These are phyloP conservation scores for Sinhomidia bicolor DNA, from an alignment of 2,888 invertebrate species.

Conservation along the genomic window DNA sequence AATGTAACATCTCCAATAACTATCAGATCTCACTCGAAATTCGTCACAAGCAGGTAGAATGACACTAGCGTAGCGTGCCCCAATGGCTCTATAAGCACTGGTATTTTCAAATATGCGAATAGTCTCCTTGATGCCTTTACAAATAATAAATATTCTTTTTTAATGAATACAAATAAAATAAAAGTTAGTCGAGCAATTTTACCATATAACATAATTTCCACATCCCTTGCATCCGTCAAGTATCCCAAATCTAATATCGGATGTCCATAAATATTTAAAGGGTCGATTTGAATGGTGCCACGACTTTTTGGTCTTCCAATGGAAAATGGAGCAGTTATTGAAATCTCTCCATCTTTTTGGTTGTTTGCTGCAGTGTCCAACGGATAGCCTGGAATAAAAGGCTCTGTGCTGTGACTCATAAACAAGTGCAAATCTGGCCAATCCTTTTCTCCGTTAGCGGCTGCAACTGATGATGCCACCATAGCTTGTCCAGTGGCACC, in stretches of 20 bases:
- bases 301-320: conserved; percentile 60
- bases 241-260: conserved; percentile 52
- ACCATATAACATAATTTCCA: background rate
- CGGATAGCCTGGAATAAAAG: background rate
- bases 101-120: conserved; percentile 27
- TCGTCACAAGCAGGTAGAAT: background rate
- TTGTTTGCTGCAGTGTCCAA: background rate
- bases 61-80: background rate
- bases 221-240: conserved; percentile 11
- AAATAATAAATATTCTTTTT: background rate
- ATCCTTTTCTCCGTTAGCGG: conserved; percentile 31
- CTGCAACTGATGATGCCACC: conserved; percentile 44
- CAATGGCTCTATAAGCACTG: background rate
- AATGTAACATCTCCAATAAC: conserved; percentile 57
- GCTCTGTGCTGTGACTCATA: background rate
- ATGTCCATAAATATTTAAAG: background rate
- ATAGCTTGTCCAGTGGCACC: conserved; percentile 57
- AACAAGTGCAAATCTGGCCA: conserved; percentile 71
- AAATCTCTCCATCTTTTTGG: background rate
- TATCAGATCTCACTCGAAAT: background rate
- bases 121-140: background rate
- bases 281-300: conserved; percentile 51
- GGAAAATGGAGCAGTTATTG: background rate
- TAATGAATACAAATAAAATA: background rate
- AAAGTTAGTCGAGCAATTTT: background rate